phyloP scores from a whole-genome alignment of 2,113 vertebrate species.

The Theristicus caerulescens region DNA sequence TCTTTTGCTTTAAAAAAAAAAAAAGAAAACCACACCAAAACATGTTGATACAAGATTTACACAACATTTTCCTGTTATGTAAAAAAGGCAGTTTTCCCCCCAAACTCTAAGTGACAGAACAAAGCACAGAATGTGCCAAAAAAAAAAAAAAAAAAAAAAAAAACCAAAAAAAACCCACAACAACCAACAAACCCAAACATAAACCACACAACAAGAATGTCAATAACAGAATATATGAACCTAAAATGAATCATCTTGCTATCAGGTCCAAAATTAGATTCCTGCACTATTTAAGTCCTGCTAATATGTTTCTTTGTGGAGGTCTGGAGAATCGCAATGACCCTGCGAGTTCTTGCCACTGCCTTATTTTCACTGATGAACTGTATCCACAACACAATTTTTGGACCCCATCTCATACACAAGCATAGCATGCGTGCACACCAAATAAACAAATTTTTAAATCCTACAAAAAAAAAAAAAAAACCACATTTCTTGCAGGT shows the following conservation, averaged over 20 bases:
- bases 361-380: not conserved
- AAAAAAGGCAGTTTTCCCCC: fast-evolving
- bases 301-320: fast-evolving
- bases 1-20: not conserved
- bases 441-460: not conserved
- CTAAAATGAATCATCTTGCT: not conserved
- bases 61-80: not conserved
- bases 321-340: not conserved
- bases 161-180: not conserved
- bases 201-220: not conserved
- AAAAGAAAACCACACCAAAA: no score
- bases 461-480: not conserved
- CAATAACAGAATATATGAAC: not conserved
- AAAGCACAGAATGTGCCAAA: not conserved
- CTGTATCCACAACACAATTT: not conserved
- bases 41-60: not conserved
- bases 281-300: not conserved
- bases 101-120: not conserved
- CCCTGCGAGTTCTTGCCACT: not conserved
- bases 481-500: not conserved
- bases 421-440: fast-evolving
- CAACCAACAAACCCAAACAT: no score
- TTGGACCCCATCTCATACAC: not conserved
- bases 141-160: no score
- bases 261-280: not conserved